Evolutionary conservation across 2,888 invertebrate species (phyloP).

Genomic region (Hirudinaria manillensis): DNA sequence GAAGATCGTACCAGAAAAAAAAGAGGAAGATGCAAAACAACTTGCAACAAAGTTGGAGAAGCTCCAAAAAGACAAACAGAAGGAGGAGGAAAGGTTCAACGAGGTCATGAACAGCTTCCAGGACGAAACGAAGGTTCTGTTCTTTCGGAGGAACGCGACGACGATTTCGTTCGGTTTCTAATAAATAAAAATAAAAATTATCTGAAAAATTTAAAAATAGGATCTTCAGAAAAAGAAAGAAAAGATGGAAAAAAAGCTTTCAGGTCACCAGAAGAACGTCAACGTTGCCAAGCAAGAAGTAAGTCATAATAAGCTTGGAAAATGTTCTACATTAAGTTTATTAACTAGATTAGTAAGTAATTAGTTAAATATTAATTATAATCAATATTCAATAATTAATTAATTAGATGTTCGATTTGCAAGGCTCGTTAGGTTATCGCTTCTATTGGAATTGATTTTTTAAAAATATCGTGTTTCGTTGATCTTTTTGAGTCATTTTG

Average conservation of each 20-base stretch:
- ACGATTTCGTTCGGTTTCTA: background rate
- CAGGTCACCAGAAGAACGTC: constrained; percentile 48
- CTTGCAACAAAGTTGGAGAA: constrained; percentile 56
- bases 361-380: too few relatives aligned
- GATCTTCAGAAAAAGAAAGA: constrained; percentile 69
- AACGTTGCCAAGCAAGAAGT: constrained; percentile 61
- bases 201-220: constrained; percentile 41
- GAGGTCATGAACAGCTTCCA: constrained; percentile 63
- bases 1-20: constrained; percentile 67
- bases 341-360: too few relatives aligned
- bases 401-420: too few relatives aligned
- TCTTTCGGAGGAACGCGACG: background rate
- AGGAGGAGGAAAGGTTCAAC: constrained; percentile 57
- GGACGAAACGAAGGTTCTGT: constrained; percentile 60
- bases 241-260: constrained; percentile 63
- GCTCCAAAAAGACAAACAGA: constrained; percentile 60
- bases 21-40: constrained; percentile 64
- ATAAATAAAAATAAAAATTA: background rate
- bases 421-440: too few relatives aligned
- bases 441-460: too few relatives aligned
- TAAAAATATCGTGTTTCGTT: too few relatives aligned
- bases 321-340: too few relatives aligned
- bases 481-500: too few relatives aligned
- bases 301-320: background rate
- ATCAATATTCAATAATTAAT: too few relatives aligned